Conservation (phyloP, 2,888 invertebrate species). For the Pterobdella sp. region DNA sequence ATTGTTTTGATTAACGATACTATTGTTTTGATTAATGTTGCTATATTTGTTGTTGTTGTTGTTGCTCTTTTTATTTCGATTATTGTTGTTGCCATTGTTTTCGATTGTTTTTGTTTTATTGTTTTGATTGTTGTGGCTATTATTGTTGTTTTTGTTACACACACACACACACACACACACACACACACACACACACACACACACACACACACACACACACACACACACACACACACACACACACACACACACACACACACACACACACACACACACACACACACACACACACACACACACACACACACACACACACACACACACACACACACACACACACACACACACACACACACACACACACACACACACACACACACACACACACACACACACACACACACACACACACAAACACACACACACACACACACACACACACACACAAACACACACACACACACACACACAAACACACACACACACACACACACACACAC, state of each 20-base stretch:
- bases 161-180: constrained; percentile 4
- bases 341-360: constrained; percentile 16
- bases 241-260: constrained; percentile 20
- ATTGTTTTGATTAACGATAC: background rate
- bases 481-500: constrained; percentile 12
- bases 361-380: constrained; percentile 17
- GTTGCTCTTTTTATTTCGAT: background rate
- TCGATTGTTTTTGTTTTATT: background rate
- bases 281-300: constrained; percentile 19
- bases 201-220: constrained; percentile 20
- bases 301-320: constrained; percentile 19
- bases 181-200: constrained; percentile 15
- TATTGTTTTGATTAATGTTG: background rate
- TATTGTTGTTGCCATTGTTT: background rate
- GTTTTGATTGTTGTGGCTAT: background rate
- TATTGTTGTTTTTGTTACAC: background rate
- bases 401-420: constrained; percentile 13
- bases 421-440: constrained; percentile 9
- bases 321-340: constrained; percentile 20
- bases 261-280: constrained; percentile 21
- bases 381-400: constrained; percentile 12
- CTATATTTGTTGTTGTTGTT: background rate
- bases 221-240: constrained; percentile 19
- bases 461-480: constrained; percentile 10
- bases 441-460: constrained; percentile 9